These are phyloP conservation scores for Tenualosa ilisha DNA, from an alignment of 2,797 vertebrate species.

Conservation along the genomic window DNA sequence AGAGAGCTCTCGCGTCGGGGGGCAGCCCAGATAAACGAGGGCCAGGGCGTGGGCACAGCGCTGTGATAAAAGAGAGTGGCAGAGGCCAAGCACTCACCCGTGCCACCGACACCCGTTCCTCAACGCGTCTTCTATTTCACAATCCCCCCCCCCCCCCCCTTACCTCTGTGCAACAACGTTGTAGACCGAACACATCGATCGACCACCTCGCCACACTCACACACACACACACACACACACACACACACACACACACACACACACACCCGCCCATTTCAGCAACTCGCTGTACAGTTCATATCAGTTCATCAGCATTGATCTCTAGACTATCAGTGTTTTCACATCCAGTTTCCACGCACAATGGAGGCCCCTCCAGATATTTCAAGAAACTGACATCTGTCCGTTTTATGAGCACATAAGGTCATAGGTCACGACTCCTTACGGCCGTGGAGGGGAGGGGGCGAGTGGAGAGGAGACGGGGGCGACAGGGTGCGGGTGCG, in stretches of 20 bases:
- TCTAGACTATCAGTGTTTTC: neutral
- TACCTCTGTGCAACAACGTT: neutral
- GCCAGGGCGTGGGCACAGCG: neutral
- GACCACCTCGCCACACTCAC: neutral
- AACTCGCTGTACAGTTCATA: conserved; percentile 41
- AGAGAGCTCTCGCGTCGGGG: conserved; percentile 23
- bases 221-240: no score
- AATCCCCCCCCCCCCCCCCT: neutral
- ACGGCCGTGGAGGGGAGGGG: neutral
- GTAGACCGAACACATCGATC: neutral
- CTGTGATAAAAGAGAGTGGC: conserved; percentile 2
- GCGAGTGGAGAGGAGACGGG: neutral
- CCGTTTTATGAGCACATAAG: neutral
- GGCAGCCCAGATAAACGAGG: neutral
- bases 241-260: no score
- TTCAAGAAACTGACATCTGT: neutral
- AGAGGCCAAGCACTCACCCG: conserved; percentile 10
- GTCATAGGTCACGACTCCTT: neutral
- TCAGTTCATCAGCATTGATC: conserved; percentile 26
- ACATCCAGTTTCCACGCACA: neutral
- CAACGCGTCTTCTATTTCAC: neutral
- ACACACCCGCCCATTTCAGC: no score
- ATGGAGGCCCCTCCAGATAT: neutral
- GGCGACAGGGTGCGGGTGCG: neutral
- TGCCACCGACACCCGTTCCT: neutral